Evolutionary conservation across 1,140 invertebrate species (phyloP), one percentile per base, ranked within the genome.

Genomic region (Tachypleus tridentatus): DNA sequence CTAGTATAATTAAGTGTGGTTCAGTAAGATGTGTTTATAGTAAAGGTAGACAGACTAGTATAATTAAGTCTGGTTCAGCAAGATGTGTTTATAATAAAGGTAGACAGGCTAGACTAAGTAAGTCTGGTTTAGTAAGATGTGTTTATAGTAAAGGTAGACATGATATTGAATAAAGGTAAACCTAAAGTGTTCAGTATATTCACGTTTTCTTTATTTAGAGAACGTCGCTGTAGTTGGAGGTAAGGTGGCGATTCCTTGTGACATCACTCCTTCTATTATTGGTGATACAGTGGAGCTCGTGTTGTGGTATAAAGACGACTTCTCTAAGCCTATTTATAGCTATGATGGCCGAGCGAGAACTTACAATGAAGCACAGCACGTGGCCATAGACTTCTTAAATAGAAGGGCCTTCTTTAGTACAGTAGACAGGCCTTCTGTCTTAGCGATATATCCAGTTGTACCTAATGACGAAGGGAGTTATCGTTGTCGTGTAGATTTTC

Each of bases 211-310:
- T 29, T 29, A 29, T 29, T 29, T 29, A 29, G 29, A 29, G 29
- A 29, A 29, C 29, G 2, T 29, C 29, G 57, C 65, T 29, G 65
- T 66, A 49, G 62, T 61, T 10, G 65, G 65, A 5, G 58, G 65
- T 51, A 61, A 83, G 64, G 88, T 88, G 67, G 29, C 84, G 63
- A 77, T 93, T 69, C 89, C 90, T 50, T 93, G 90, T 79, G 87
- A 92, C 79, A 89, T 92, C 72, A 84, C 87, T 74, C 78, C 83
- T 0, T 77, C 78, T 5, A 83, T 84, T 66, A 82, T 83, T 73
- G 86, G 89, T 70, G 90, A 93, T 75, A 81, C 88, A 69, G 88
- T 92, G 68, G 89, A 90, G 77, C 89, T 93, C 85, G 88, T 94
- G 67, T 80, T 93, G 5, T 94, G 90, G 90, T 94, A 91, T 77